Conservation (phyloP, 2,113 vertebrate species). For the Ammodytes marinus region DNA sequence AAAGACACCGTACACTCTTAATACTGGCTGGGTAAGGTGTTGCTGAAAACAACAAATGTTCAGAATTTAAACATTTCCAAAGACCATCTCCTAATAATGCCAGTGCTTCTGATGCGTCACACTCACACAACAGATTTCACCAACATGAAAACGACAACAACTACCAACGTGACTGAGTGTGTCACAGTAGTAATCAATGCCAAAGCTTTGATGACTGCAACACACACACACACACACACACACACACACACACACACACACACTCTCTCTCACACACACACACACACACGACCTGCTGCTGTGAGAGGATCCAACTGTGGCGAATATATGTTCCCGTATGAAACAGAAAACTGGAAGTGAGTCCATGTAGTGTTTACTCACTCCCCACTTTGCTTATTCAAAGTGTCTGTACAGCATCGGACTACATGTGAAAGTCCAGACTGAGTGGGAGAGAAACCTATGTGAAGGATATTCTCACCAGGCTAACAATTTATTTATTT, state of each 20-base stretch:
- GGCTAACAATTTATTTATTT: too few relatives aligned
- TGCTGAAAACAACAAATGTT: not conserved
- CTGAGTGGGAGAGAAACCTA: too few relatives aligned
- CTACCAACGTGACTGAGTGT: not conserved
- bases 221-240: too few relatives aligned
- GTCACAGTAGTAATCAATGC: constrained; percentile 28
- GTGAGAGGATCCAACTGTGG: not conserved
- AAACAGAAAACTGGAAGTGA: not conserved
- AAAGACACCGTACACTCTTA: not conserved
- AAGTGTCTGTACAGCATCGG: too few relatives aligned
- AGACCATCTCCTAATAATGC: not conserved
- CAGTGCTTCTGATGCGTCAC: constrained; percentile 14
- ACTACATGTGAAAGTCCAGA: too few relatives aligned
- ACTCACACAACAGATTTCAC: constrained; percentile 38
- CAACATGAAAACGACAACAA: not conserved
- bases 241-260: too few relatives aligned
- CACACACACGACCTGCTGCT: not conserved
- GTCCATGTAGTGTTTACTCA: too few relatives aligned
- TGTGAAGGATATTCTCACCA: too few relatives aligned
- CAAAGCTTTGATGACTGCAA: not conserved
- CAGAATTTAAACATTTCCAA: not conserved
- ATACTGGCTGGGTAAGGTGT: not conserved
- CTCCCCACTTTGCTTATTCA: too few relatives aligned
- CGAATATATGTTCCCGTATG: not conserved
- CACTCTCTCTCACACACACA: too few relatives aligned